These are phyloP conservation scores for Progne subis DNA, from an alignment of 2,113 vertebrate species.

Conservation along the genomic window DNA sequence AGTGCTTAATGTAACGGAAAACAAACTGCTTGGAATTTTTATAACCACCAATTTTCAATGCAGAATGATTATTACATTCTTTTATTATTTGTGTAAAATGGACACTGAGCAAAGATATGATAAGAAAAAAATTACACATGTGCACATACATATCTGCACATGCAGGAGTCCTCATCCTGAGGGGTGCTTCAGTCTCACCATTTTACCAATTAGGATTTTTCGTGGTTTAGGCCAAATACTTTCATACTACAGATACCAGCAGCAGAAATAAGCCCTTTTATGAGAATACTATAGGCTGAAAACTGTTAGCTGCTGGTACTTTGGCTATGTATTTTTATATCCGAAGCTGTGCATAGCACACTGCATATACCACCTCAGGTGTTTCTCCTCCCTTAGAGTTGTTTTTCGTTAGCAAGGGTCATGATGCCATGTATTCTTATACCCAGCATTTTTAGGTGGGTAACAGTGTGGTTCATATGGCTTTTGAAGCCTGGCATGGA, in stretches of 20 bases:
- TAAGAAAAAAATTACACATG: not conserved
- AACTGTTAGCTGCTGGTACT: not conserved
- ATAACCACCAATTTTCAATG: constrained; percentile 29
- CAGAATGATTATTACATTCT: constrained; percentile 7
- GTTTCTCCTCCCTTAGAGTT: not conserved
- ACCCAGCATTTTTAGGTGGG: not conserved
- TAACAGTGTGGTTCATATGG: not conserved
- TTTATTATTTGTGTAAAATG: not conserved
- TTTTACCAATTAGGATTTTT: not conserved
- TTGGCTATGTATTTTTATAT: not conserved
- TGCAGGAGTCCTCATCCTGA: not conserved
- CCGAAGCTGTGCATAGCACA: not conserved
- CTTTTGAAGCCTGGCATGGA: not conserved
- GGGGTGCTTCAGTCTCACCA: not conserved
- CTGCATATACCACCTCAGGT: not conserved
- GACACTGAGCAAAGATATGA: not conserved
- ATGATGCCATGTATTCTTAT: not conserved
- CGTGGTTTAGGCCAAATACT: not conserved
- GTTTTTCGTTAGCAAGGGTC: not conserved
- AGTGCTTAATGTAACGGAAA: constrained; percentile 45
- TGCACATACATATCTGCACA: not conserved
- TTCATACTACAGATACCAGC: not conserved
- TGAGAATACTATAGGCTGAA: not conserved
- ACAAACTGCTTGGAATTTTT: constrained; percentile 48
- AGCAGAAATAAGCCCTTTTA: not conserved